Conservation (phyloP, 2,888 invertebrate genomes). For the Pyrrhosoma nymphula region DNA sequence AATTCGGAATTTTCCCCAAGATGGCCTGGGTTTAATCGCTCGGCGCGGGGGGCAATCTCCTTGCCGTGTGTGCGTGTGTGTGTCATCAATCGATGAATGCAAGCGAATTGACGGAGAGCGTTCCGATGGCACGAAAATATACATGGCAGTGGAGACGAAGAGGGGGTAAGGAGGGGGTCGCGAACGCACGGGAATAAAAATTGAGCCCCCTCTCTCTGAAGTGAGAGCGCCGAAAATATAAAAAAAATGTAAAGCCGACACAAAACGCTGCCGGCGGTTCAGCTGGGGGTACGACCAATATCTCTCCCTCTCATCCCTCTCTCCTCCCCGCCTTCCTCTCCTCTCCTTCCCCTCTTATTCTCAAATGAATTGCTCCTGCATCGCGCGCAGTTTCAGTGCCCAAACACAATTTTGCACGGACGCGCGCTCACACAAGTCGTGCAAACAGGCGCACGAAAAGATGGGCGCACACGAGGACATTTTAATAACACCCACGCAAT, state of each 20-base stretch:
- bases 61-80: background rate
- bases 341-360: background rate
- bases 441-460: too few species aligned
- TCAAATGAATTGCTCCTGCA: background rate
- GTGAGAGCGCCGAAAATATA: background rate
- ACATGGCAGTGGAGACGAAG: background rate
- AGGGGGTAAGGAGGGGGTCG: background rate
- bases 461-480: background rate
- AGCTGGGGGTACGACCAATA: background rate
- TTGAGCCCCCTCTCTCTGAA: background rate
- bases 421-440: background rate
- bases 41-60: conserved; percentile 26
- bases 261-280: conserved; percentile 3
- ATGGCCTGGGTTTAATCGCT: background rate
- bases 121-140: conserved; percentile 31
- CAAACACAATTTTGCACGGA: background rate
- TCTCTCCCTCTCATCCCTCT: background rate
- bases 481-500: background rate
- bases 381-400: background rate
- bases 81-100: conserved; percentile 21
- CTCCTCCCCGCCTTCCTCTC: background rate
- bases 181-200: conserved; percentile 44
- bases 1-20: background rate
- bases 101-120: conserved; percentile 35
- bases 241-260: conserved; percentile 40